A percentile compares a stretch with the other conserved stretches of the same genome.
These are phyloP conservation scores for Ciconia stormi DNA, from an alignment of 2,113 vertebrate genomes.

Conservation along the genomic window DNA sequence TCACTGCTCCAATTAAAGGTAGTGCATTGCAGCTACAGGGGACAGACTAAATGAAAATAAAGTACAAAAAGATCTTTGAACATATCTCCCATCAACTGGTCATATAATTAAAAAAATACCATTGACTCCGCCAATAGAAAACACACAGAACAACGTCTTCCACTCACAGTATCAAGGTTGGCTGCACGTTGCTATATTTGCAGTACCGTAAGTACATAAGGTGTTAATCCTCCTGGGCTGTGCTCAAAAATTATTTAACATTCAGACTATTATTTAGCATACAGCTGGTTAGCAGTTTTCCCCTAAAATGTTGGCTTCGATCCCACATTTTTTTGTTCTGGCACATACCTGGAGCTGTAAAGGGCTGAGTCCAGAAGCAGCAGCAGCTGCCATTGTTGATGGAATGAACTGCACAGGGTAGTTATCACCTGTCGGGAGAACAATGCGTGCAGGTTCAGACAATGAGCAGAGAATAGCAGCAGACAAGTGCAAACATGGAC, in stretches of 20 bases:
- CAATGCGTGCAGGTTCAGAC: conserved; percentile 98
- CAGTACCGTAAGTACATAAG: conserved; percentile 80
- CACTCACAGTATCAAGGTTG: conserved; percentile 49
- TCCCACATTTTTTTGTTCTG: conserved; percentile 86
- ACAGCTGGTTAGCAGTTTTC: conserved; percentile 92
- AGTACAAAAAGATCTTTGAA: background rate
- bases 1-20: background rate
- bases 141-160: conserved; percentile 18
- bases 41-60: conserved; percentile 4
- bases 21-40: background rate
- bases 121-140: conserved; percentile 22
- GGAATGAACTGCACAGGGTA: conserved; percentile 99
- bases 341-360: conserved; percentile 99
- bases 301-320: conserved; percentile 83
- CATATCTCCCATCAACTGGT: background rate
- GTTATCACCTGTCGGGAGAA: conserved; percentile 99
- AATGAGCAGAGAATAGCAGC: conserved; percentile 86
- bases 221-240: conserved; percentile 88
- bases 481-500: conserved; percentile 92
- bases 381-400: conserved; percentile 99
- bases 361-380: conserved; percentile 99
- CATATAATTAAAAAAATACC: background rate
- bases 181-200: conserved; percentile 64
- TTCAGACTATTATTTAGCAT: conserved; percentile 91
- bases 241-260: conserved; percentile 88